Evolutionary conservation across 2,113 vertebrate species (phyloP), one percentile per base, ranked within the genome.

Genomic region (Myotis lucifugus): DNA sequence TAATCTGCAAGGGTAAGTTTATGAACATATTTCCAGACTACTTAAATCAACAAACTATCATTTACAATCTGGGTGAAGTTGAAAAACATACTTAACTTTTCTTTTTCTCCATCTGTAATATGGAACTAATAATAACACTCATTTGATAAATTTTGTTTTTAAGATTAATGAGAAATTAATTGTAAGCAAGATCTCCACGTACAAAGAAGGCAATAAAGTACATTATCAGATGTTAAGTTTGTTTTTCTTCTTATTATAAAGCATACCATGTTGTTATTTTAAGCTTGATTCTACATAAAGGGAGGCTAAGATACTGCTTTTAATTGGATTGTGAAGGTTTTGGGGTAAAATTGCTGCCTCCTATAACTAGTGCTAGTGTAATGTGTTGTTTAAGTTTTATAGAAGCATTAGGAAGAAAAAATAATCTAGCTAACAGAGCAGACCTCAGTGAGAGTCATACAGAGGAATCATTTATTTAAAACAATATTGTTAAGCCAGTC

Each of bases 21-120:
- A 29, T 78, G 4, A 83, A 79, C 7, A 13, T 67, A 67, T 91
- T 54, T 78, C 6, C 37, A 73, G 29, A 29, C 6, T 32, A 15
- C 42, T 59, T 74, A 48, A 78, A 56, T 93, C 17, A 90, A 8
- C 12, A 54, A 27, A 37, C 11, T 40, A 59, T 1, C 15, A 72
- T 85, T 88, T 73, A 81, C 23, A 40, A 40, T 85, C 4, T 77
- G 13, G 37, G 34, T 9, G 67, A 34, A 61, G 73, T 32, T 92
- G 8, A 50, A 93, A 79, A 93, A 37, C 23, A 78, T n/a, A 76
- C 13, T 92, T 86, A 64, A 32, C 81, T 78, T 90, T 11, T 88
- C 42, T 90, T 6, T 76, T 84, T 29, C 37, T 48, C 32, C 23
- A 78, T 72, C 10, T 76, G 11, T 78, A 88, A 48, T 67, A 85